A percentile compares a stretch with the other conserved stretches of the same genome.
These are phyloP conservation scores for Pyrgus malvae DNA, from an alignment of 2,888 invertebrate species.

Conservation along the genomic window DNA sequence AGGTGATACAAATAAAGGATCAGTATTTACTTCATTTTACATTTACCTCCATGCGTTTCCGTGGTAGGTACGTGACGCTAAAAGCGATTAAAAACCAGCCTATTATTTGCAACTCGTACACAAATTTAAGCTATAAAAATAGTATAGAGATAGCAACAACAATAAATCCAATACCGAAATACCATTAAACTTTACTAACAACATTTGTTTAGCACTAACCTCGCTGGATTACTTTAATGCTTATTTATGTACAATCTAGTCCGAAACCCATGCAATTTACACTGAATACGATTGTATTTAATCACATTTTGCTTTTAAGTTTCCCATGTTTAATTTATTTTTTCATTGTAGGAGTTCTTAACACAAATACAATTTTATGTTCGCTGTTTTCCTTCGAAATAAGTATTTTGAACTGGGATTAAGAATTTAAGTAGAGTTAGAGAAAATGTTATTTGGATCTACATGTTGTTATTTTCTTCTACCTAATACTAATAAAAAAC, in stretches of 20 bases:
- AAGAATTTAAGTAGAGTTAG: too few relatives aligned
- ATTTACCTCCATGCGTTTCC: too few relatives aligned
- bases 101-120: background rate
- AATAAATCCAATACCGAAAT: conserved; percentile 8
- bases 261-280: conserved; percentile 8
- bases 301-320: conserved; percentile 24
- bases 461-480: too few relatives aligned
- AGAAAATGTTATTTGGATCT: too few relatives aligned
- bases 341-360: background rate
- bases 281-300: conserved; percentile 16
- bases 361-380: conserved; percentile 7
- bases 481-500: too few relatives aligned
- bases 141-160: conserved; percentile 1
- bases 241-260: conserved; percentile 18
- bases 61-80: too few relatives aligned
- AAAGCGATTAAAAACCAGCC: too few relatives aligned
- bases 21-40: too few relatives aligned
- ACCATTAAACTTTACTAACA: conserved; percentile 11
- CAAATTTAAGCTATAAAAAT: conserved; percentile 9
- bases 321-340: conserved; percentile 43
- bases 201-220: conserved; percentile 19
- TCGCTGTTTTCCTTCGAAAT: too few relatives aligned
- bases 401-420: too few relatives aligned
- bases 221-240: conserved; percentile 19
- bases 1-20: too few relatives aligned